Base-by-base conservation (phyloP, 2,888 invertebrate genomes). In the Macrosoma leucophasiata region DNA sequence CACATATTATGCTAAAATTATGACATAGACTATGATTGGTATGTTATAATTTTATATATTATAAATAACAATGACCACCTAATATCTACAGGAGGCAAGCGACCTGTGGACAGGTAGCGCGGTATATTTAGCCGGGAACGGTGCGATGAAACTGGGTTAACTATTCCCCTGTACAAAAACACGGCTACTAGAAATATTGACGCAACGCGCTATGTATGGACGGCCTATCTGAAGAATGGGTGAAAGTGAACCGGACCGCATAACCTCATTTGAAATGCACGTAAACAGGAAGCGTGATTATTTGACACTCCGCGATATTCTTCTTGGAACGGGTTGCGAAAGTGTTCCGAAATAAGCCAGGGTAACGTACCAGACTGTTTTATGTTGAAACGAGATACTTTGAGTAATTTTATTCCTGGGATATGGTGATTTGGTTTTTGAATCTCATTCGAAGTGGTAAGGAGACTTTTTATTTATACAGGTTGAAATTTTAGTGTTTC, bases 101-200 rank as follows among this genome's bases (percentile, higher is more conserved):
- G 52, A 53, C 59, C 62, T 44, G 51, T 52, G 58, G 71, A 63
- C 79, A 79, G 78, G 79, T 79, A 74, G 62, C 59, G 48, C 46
- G 49, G 47, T 64, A 64, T 53, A 58, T 59, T 56, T 63, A 63
- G 62, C 50, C 41, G 41, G 52, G 48, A 65, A 61, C 58, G 54
- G 44, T 46, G 39, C 39, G 38, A 41, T 33, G 64, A 67, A 82
- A 68, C 66, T 82, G 67, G 82, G 82, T 82, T 81, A 82, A 77
- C 79, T 79, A 78, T 79, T 76, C 63, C 63, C 67, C 66, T 62
- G 62, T 65, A 69, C 55, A 62, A 70, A 71, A 75, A 76, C 64
- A 68, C 65, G 62, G 50, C 60, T 58, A 62, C 65, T 68, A 60
- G 68, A 67, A 59, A 62, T 60, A 67, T 68, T 76, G 77, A 71